phyloP scores from a whole-genome alignment of 2,113 vertebrate genomes.

The Tachysurus fulvidraco region DNA sequence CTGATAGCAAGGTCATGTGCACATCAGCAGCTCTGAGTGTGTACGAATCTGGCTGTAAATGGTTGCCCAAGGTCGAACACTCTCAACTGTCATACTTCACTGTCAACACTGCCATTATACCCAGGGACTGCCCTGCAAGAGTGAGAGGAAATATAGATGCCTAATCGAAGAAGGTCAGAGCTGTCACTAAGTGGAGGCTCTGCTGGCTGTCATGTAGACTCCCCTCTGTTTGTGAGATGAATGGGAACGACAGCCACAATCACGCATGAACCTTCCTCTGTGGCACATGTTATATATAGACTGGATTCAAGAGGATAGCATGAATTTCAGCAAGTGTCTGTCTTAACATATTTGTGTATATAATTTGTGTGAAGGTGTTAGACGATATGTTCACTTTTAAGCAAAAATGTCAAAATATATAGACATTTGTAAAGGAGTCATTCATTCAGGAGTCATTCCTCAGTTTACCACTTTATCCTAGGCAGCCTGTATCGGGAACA shows the following conservation, averaged over 20 bases:
- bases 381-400: slow-evolving; percentile 29
- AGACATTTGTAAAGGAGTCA: neutral
- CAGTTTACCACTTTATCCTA: neutral
- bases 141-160: slow-evolving; percentile 45
- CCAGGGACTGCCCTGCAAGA: slow-evolving; percentile 36
- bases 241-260: slow-evolving; percentile 46
- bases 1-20: slow-evolving; percentile 52
- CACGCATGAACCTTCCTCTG: slow-evolving; percentile 40
- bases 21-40: slow-evolving; percentile 40
- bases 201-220: slow-evolving; percentile 54
- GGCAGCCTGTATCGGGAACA: neutral
- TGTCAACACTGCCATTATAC: slow-evolving; percentile 55
- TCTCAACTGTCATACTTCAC: slow-evolving; percentile 57
- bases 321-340: slow-evolving; percentile 23
- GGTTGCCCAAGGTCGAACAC: slow-evolving; percentile 51
- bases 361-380: neutral
- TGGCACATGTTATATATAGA: slow-evolving; percentile 39
- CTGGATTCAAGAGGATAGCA: neutral
- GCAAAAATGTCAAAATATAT: slow-evolving; percentile 13
- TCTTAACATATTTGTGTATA: neutral
- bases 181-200: slow-evolving; percentile 54
- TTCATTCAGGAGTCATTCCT: too few species aligned
- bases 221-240: slow-evolving; percentile 43
- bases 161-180: slow-evolving; percentile 55
- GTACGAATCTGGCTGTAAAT: slow-evolving; percentile 42